Evolutionary conservation across 2,888 invertebrate genomes (phyloP).

Genomic region (Podotricha telesiphe): DNA sequence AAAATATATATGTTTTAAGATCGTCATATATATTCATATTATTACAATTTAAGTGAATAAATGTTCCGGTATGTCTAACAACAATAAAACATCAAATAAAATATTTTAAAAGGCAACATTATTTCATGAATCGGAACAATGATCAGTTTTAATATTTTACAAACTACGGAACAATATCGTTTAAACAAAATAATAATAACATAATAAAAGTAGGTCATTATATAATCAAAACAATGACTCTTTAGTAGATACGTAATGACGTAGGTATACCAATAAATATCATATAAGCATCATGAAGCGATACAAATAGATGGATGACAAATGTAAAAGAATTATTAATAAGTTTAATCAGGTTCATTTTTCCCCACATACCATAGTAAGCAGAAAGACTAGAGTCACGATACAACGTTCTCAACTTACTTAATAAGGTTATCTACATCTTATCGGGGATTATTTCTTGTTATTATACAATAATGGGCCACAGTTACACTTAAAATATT

Average conservation of each 20-base stretch:
- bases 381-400: too few species aligned
- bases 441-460: neutral
- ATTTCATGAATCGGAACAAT: conserved; percentile 1
- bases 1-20: too few species aligned
- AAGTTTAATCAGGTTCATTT: too few species aligned
- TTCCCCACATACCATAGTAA: too few species aligned
- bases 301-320: conserved; percentile 20
- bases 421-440: conserved; percentile 11
- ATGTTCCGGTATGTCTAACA: neutral
- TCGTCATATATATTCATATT: too few species aligned
- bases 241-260: conserved; percentile 13
- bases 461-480: neutral
- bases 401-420: too few species aligned
- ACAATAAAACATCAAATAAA: neutral
- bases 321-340: conserved; percentile 9
- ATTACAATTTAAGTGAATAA: neutral
- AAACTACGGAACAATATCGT: neutral
- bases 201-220: conserved; percentile 12
- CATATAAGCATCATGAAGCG: conserved; percentile 22
- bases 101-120: neutral
- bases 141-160: neutral
- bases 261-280: conserved; percentile 9
- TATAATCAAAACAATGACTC: conserved; percentile 20
- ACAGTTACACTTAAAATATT: neutral
- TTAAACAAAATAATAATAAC: neutral